Evolutionary conservation across 2,113 vertebrate species (phyloP), one percentile per base, ranked within the genome.

Genomic region (Ictidomys tridecemlineatus): DNA sequence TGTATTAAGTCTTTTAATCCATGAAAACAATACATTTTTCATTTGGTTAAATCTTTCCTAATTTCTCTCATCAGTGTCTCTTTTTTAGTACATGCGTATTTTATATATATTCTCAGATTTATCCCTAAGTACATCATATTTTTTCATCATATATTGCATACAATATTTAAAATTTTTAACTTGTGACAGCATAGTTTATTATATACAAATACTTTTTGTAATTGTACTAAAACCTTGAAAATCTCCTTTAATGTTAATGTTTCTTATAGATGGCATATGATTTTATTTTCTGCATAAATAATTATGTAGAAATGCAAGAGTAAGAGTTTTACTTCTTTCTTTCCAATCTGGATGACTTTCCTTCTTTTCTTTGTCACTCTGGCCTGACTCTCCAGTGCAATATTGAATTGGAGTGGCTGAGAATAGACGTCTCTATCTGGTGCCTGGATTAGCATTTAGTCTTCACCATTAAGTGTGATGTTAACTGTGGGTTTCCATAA

Each of bases 281-380:
- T 63, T 91, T 78, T 42, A 20, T 65, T 94, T 72, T 84, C n/a
- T 82, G 61, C n/a, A 58, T 42, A 96, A 39, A 58, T 42, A 96
- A 39, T 73, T 12, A 56, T 8, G 18, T 56, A 85, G 26, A 93
- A 73, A 82, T 45, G 12, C 56, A 63, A 63, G 34, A 89, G 30
- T 53, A 58, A 79, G n/a, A n/a, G 22, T 53, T 85, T 85, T 80
- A 22, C 1, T 80, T 80, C 9, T 80, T 86, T 18, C 18, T 53
- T 78, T 78, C 20, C 28, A 32, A 80, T 48, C 8, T 80, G 45
- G 14, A n/a, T 93, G 20, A 6, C 11, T 85, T 70, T 73, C 30
- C 18, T 45, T 86, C 13, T 51, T 73, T 72, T 34, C 28, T 17
- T 88, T 74, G 1, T 8, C 76, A 13, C 11, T 34, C 8, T 90